phyloP scores from a whole-genome alignment of 2,113 vertebrate genomes.

The Rhynchomys soricoides region DNA sequence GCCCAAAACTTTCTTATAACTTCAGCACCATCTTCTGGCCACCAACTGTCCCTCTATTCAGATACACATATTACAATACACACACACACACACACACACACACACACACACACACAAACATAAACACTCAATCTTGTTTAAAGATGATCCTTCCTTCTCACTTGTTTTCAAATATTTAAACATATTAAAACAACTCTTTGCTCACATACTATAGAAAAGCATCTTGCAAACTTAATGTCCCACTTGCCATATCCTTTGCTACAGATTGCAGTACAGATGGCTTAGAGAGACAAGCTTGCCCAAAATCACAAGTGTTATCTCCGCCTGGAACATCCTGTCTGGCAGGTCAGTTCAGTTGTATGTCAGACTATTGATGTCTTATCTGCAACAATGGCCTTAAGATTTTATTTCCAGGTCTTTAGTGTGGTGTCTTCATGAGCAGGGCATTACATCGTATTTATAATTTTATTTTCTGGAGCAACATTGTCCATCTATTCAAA shows the following conservation, averaged over 20 bases:
- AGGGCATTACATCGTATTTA: neutral
- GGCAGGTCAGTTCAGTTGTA: neutral
- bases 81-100: too few relatives aligned
- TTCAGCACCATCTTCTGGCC: neutral
- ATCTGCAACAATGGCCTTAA: too few relatives aligned
- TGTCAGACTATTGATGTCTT: neutral
- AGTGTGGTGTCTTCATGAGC: neutral
- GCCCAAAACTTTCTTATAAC: neutral
- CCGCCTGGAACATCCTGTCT: neutral
- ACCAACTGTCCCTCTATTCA: neutral
- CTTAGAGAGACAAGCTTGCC: neutral
- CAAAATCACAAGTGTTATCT: neutral
- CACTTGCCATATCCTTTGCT: rapidly evolving
- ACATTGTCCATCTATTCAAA: neutral
- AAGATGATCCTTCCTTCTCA: neutral
- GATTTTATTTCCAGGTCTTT: neutral
- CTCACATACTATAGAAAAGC: neutral
- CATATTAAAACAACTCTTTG: neutral
- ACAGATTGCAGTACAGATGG: neutral
- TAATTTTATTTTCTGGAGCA: neutral
- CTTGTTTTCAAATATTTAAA: neutral
- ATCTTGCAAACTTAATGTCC: neutral
- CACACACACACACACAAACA: too few relatives aligned
- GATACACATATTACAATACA: neutral
- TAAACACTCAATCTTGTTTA: neutral